Conservation (phyloP, 2,888 invertebrate genomes). For the Cetonia aurata region DNA sequence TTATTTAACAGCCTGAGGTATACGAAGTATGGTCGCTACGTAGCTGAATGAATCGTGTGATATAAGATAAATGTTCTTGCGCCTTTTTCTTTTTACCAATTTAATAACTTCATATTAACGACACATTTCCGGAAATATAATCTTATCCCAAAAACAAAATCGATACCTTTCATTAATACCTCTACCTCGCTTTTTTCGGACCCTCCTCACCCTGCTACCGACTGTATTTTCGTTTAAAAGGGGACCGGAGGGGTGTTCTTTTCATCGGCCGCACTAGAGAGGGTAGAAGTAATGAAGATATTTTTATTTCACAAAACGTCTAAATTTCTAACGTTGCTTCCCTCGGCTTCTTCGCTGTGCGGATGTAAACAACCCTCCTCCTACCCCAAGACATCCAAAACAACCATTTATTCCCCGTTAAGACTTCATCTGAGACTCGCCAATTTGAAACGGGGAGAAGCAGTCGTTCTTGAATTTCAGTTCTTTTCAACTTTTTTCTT, state of each 20-base stretch:
- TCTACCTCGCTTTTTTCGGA: background rate
- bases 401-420: constrained; percentile 64
- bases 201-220: constrained; percentile 19
- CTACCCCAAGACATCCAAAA: constrained; percentile 57
- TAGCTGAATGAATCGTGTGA: too few species aligned
- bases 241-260: constrained; percentile 38
- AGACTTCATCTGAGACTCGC: constrained; percentile 60
- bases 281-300: constrained; percentile 53
- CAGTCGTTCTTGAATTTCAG: constrained; percentile 36
- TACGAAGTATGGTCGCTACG: too few species aligned
- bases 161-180: constrained; percentile 35
- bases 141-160: constrained; percentile 13
- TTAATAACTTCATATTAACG: background rate
- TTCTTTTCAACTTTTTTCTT: constrained; percentile 53
- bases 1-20: too few species aligned
- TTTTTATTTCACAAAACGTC: constrained; percentile 54
- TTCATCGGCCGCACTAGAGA: constrained; percentile 32
- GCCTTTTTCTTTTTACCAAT: too few species aligned
- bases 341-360: constrained; percentile 51
- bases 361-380: constrained; percentile 58
- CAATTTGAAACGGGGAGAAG: constrained; percentile 48
- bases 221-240: constrained; percentile 29
- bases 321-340: constrained; percentile 54
- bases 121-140: constrained; percentile 10
- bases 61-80: too few species aligned